Evolutionary conservation across 2,888 invertebrate genomes (phyloP).

Genomic region (Drosophila yooni): DNA sequence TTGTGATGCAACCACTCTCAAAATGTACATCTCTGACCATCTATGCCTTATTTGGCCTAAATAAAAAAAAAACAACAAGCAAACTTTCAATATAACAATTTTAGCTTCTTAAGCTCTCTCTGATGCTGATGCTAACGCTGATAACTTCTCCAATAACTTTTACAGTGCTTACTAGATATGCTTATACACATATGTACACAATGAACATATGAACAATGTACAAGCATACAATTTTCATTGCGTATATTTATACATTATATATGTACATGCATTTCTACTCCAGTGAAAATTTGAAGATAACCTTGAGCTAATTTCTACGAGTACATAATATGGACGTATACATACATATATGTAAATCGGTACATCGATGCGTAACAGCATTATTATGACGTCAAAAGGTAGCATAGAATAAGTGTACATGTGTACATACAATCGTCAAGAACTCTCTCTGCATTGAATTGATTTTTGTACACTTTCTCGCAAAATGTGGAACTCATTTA

Average conservation of each 20-base stretch:
- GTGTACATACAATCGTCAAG: constrained; percentile 3
- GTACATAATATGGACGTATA: constrained; percentile 30
- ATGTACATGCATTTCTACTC: constrained; percentile 12
- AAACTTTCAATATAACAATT: neutral
- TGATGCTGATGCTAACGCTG: neutral
- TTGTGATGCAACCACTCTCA: constrained; percentile 29
- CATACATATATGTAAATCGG: constrained; percentile 18
- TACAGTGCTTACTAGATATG: neutral
- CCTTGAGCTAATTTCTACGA: constrained; percentile 68
- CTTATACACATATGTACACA: neutral
- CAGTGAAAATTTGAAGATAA: constrained; percentile 33
- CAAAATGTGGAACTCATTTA: neutral
- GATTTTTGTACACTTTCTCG: neutral
- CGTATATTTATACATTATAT: neutral
- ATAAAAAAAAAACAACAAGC: constrained; percentile 1
- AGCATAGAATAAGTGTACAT: constrained; percentile 28
- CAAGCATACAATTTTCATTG: neutral
- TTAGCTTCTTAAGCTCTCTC: neutral
- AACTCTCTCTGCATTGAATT: constrained; percentile 1
- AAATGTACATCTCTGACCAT: neutral
- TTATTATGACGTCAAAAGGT: constrained; percentile 64
- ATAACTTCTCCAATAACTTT: neutral
- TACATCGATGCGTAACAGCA: constrained; percentile 28
- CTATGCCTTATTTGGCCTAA: neutral
- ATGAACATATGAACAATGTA: constrained; percentile 10